Conservation (phyloP, 2,888 invertebrate species). For the Cephus pulcher region DNA sequence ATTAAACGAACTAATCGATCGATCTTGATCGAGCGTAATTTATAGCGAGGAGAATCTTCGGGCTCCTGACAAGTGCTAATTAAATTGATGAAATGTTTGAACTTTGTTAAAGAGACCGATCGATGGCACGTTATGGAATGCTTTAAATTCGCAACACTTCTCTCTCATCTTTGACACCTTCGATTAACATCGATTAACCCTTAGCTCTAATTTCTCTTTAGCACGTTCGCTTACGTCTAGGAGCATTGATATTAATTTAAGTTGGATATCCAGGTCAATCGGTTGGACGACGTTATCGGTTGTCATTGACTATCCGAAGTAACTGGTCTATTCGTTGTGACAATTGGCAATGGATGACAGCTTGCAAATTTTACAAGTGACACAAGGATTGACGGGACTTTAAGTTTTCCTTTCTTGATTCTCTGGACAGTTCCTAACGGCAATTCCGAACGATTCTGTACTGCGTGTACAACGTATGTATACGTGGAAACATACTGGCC, state of each 20-base stretch:
- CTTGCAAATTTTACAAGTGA: not conserved
- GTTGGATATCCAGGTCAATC: not conserved
- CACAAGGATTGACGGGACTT: not conserved
- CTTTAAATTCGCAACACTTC: conserved; percentile 2
- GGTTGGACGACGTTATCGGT: not conserved
- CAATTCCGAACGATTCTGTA: not conserved
- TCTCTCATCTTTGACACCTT: conserved; percentile 16
- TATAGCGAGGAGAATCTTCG: not conserved
- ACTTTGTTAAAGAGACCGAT: not conserved
- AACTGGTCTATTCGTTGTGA: not conserved
- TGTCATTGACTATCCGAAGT: not conserved
- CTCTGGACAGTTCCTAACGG: not conserved
- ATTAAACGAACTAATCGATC: not conserved
- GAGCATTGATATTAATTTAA: not conserved
- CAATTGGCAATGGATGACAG: not conserved
- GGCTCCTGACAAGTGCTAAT: not conserved
- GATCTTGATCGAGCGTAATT: not conserved
- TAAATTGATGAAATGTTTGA: not conserved
- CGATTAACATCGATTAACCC: conserved; percentile 23
- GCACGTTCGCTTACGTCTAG: not conserved
- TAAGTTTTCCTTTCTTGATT: not conserved
- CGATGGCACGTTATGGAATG: not conserved
- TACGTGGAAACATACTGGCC: not conserved
- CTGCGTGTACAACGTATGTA: not conserved
- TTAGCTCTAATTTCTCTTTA: not conserved